phyloP scores from a whole-genome alignment of 2,888 invertebrate genomes.

The Physocephala rufipes region DNA sequence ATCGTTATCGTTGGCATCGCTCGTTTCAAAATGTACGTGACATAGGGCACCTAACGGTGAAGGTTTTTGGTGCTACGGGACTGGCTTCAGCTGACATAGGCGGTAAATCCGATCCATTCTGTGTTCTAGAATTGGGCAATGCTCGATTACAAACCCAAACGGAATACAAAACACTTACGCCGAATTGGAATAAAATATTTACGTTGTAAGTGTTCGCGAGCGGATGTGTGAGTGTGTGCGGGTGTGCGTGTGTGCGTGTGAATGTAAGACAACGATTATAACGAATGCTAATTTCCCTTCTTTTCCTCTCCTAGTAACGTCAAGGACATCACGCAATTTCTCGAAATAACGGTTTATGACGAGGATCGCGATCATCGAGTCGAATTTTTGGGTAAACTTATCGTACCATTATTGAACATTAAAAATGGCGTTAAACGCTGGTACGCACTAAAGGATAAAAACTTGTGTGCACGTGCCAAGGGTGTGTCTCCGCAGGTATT shows the following conservation, averaged over 20 bases:
- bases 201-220: slow-evolving; percentile 80
- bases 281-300: not conserved
- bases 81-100: slow-evolving; percentile 95
- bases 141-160: slow-evolving; percentile 96
- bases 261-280: not conserved
- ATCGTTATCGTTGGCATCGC: slow-evolving; percentile 69
- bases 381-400: slow-evolving; percentile 94
- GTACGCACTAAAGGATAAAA: slow-evolving; percentile 97
- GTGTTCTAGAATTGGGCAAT: slow-evolving; percentile 94
- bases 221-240: too few relatives aligned
- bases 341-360: slow-evolving; percentile 96
- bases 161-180: slow-evolving; percentile 95
- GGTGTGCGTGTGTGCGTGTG: not conserved
- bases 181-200: slow-evolving; percentile 98
- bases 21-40: slow-evolving; percentile 81
- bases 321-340: slow-evolving; percentile 93
- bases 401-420: slow-evolving; percentile 86
- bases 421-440: slow-evolving; percentile 91
- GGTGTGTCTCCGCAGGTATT: slow-evolving; percentile 82
- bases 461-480: slow-evolving; percentile 88
- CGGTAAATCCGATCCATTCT: slow-evolving; percentile 98
- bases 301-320: slow-evolving; percentile 71
- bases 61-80: slow-evolving; percentile 87
- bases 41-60: slow-evolving; percentile 93
- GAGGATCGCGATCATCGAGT: slow-evolving; percentile 98